Base-by-base conservation (phyloP, 2,888 invertebrate species). In the Molanna angustata region DNA sequence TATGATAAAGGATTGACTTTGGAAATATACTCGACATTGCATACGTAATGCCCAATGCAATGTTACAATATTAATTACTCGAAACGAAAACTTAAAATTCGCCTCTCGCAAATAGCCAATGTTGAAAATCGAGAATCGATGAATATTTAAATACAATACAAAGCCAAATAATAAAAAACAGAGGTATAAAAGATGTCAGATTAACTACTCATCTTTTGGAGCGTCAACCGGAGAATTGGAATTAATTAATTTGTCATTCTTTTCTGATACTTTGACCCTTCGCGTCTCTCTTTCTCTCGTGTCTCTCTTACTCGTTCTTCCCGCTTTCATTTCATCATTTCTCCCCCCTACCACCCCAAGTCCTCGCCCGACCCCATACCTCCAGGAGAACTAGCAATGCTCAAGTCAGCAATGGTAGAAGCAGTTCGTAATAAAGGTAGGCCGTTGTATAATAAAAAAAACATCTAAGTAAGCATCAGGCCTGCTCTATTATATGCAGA, bases 401-500 rank as follows among this genome's bases (percentile, higher is more conserved):
- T 45, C 54, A 53, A 57, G 56, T 54, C 53, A 54, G 57, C 54
- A 54, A 37, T 54, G 20, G 54, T 44, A n/a, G n/a, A 48, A 42
- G 52, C 46, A 40, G 54, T 41, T 42, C 33, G 45, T 41, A 49
- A 53, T 56, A 53, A 54, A 54, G 57, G 50, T 50, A 49, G 49
- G 46, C 52, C 46, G 49, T n/a, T n/a, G n/a, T 49, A 43, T 41
- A 47, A 39, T 45, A 50, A 54, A 54, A 55, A 56, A 57, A 43
- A n/a, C n/a, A 47, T 57, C 54, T 54, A 57, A 57, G 57, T 57
- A 57, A 57, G 57, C 51, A 57, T 57, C 49, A 49, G 43, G 51
- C 48, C 41, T n/a, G n/a, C n/a, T 57, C 54, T 49, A 50, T 54
- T 57, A 53, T 56, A 48, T 52, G 68, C 69, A 66, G 55, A 58